phyloP scores from a whole-genome alignment of 2,888 invertebrate genomes.

The Dasysyrphus albostriatus region DNA sequence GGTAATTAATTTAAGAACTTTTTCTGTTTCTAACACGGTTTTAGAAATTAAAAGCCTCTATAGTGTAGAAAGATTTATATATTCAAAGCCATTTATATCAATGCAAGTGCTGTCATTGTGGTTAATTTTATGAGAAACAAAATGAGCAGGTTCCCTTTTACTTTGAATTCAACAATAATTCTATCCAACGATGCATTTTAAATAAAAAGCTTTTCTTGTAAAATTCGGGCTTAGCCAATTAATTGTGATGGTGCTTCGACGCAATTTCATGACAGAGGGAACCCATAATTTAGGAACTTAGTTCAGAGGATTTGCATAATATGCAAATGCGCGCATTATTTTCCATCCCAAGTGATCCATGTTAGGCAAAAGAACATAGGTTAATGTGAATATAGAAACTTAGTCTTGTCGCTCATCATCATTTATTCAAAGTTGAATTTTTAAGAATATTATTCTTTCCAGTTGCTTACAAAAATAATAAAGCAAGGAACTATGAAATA shows the following conservation, averaged over 20 bases:
- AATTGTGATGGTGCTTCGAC: neutral
- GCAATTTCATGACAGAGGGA: neutral
- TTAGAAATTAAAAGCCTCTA: constrained; percentile 8
- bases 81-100: constrained; percentile 5
- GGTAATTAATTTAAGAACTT: constrained; percentile 17
- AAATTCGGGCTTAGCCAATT: neutral
- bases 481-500: constrained; percentile 29
- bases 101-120: neutral
- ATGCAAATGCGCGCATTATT: neutral
- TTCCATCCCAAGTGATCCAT: neutral
- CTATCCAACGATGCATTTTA: neutral
- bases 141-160: neutral
- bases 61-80: constrained; percentile 16
- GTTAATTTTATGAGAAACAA: neutral
- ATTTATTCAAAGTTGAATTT: constrained; percentile 11
- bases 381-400: neutral
- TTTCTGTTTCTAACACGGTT: neutral
- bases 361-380: neutral
- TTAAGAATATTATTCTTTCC: neutral
- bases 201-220: neutral
- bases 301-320: neutral
- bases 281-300: neutral
- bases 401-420: neutral
- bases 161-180: neutral
- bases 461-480: constrained; percentile 4